Percentiles rank a stretch among this genome's conserved stretches.
phyloP scores from a whole-genome alignment of 2,113 vertebrate genomes.

The Hemicordylus capensis region DNA sequence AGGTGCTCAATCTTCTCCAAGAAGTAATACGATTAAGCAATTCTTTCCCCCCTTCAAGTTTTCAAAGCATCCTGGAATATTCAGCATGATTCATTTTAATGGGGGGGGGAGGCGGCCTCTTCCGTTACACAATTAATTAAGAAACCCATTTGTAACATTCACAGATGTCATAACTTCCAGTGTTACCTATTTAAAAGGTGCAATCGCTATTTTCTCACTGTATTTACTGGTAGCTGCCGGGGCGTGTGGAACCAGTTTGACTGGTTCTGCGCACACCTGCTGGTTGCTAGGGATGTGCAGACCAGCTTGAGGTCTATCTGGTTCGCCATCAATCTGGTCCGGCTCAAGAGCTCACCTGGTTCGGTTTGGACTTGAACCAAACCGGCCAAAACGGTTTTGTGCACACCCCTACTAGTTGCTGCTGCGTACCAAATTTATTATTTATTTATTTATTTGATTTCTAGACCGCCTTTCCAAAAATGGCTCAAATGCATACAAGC shows the following conservation, averaged over 20 bases:
- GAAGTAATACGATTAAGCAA: conserved; percentile 68
- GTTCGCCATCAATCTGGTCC: no score
- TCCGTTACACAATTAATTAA: conserved; percentile 63
- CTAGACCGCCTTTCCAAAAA: no score
- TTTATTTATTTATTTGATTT: no score
- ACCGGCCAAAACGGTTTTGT: no score
- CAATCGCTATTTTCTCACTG: neutral
- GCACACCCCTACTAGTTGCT: no score
- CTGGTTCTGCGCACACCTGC: no score
- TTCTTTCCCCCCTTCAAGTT: conserved; percentile 41
- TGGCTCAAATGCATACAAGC: neutral
- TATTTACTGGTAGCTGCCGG: neutral
- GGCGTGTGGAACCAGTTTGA: no score
- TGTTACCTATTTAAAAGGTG: conserved; percentile 28
- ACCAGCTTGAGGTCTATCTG: no score
- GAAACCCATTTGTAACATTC: conserved; percentile 54
- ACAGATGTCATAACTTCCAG: neutral
- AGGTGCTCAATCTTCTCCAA: conserved; percentile 59
- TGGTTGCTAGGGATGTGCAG: no score
- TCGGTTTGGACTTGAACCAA: no score
- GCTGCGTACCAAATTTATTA: no score
- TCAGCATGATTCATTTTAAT: conserved; percentile 64
- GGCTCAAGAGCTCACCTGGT: no score
- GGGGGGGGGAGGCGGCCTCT: conserved; percentile 58
- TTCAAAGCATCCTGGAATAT: conserved; percentile 64